Conservation (phyloP, 2,113 vertebrate genomes). For the Calyptommatus sinebrachiatus region DNA sequence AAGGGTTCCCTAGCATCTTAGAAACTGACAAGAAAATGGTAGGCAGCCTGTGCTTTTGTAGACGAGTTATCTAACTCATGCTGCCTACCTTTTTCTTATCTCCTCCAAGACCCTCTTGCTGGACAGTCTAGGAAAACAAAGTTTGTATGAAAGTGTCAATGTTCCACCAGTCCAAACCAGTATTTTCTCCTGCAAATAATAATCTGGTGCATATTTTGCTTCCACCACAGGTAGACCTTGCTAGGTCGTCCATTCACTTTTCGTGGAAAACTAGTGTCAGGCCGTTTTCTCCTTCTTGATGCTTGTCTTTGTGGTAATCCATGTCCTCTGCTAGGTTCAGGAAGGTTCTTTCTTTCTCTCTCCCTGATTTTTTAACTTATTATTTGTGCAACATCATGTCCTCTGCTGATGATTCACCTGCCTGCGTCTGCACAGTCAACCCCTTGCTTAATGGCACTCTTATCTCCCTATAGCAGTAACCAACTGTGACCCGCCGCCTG, state of each 20-base stretch:
- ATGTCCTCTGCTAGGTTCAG: neutral
- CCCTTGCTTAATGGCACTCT: neutral
- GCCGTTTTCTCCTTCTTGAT: neutral
- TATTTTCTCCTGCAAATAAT: neutral
- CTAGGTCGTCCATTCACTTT: too few species aligned
- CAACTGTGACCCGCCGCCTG: neutral
- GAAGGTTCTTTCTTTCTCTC: neutral
- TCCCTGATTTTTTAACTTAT: neutral
- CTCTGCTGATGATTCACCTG: conserved; percentile 3
- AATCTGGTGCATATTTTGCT: neutral
- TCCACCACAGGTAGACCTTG: neutral
- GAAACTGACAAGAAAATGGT: too few species aligned
- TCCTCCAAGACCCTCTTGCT: too few species aligned
- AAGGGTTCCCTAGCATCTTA: too few species aligned
- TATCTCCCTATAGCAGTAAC: conserved; percentile 3
- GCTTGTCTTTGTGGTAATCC: neutral
- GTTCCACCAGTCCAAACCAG: neutral
- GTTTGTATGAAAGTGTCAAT: too few species aligned
- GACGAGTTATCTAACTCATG: too few species aligned
- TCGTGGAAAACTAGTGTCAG: neutral
- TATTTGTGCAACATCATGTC: neutral
- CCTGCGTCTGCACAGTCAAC: neutral
- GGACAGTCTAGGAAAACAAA: neutral
- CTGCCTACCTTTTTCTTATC: too few species aligned
- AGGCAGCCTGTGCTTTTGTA: too few species aligned